These are phyloP conservation scores for Holothuria glaberrima DNA, from an alignment of 35 echinoderm and acorn worm genomes.

Conservation along the genomic window DNA sequence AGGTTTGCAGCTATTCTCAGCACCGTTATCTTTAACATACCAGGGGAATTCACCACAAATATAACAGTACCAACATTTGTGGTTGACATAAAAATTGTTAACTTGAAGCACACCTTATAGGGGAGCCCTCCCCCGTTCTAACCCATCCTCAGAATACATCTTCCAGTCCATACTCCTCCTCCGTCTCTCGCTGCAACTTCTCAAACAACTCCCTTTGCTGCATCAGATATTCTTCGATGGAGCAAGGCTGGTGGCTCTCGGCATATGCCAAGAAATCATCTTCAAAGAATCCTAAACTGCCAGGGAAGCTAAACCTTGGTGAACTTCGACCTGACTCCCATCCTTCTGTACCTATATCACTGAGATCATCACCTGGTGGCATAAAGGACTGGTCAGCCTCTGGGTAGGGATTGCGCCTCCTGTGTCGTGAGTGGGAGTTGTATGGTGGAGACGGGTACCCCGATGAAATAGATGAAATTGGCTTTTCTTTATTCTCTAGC, in stretches of 20 bases:
- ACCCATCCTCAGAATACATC: neutral
- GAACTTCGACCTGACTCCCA: slow-evolving; percentile 23
- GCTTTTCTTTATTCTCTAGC: slow-evolving; percentile 8
- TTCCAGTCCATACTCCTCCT: slow-evolving; percentile 40
- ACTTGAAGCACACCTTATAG: neutral
- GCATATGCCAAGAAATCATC: slow-evolving; percentile 61
- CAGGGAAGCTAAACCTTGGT: slow-evolving; percentile 26
- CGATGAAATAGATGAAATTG: slow-evolving; percentile 18
- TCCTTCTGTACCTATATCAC: slow-evolving; percentile 35
- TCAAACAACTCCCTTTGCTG: slow-evolving; percentile 54
- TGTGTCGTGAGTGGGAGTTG: neutral
- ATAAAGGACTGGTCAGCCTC: slow-evolving; percentile 53
- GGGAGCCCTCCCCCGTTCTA: neutral
- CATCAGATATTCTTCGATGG: slow-evolving; percentile 53
- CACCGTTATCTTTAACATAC: neutral
- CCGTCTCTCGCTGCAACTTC: neutral
- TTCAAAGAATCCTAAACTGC: slow-evolving; percentile 53
- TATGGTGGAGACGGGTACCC: slow-evolving; percentile 17
- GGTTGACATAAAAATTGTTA: neutral
- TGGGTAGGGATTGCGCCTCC: slow-evolving; percentile 43
- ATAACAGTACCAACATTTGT: neutral
- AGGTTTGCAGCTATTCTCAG: no score
- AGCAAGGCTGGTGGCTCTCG: slow-evolving; percentile 50
- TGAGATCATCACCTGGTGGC: slow-evolving; percentile 27
- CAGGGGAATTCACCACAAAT: neutral